These are phyloP conservation scores for Psilanteris sp. DNA, from an alignment of 1,140 invertebrate genomes.

Conservation along the genomic window DNA sequence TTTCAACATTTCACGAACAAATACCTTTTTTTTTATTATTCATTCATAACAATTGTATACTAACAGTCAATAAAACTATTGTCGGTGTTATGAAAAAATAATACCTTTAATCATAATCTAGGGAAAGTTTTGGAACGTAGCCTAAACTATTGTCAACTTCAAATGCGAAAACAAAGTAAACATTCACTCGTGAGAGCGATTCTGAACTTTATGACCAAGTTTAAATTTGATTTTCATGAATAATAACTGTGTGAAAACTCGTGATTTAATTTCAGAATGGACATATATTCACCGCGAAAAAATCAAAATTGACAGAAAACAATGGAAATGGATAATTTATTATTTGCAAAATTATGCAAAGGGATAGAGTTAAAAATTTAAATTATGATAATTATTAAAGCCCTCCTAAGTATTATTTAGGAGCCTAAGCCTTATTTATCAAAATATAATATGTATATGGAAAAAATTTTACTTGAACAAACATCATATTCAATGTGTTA, in stretches of 20 bases:
- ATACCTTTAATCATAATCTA: slow-evolving; percentile 8
- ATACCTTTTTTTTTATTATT: neutral
- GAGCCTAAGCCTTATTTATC: no score
- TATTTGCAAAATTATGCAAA: slow-evolving; percentile 11
- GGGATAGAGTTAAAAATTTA: no score
- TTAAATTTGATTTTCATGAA: slow-evolving; percentile 60
- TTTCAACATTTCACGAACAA: neutral
- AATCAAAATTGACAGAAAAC: slow-evolving; percentile 38
- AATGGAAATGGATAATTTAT: slow-evolving; percentile 34
- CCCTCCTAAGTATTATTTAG: no score
- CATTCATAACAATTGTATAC: slow-evolving; percentile 13
- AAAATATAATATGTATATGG: no score
- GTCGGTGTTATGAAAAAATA: slow-evolving; percentile 7
- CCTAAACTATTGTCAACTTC: slow-evolving; percentile 48
- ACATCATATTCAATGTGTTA: no score
- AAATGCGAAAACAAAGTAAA: slow-evolving; percentile 60
- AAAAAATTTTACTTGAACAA: no score
- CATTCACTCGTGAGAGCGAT: slow-evolving; percentile 57
- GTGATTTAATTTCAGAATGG: slow-evolving; percentile 48
- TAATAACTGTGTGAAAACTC: slow-evolving; percentile 50
- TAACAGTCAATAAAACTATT: slow-evolving; percentile 22
- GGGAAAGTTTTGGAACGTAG: slow-evolving; percentile 42
- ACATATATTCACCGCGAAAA: slow-evolving; percentile 34
- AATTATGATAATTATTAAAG: no score
- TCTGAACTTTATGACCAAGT: slow-evolving; percentile 56